Evolutionary conservation across 2,888 invertebrate genomes (phyloP).

Genomic region (Callinectes sapidus): DNA sequence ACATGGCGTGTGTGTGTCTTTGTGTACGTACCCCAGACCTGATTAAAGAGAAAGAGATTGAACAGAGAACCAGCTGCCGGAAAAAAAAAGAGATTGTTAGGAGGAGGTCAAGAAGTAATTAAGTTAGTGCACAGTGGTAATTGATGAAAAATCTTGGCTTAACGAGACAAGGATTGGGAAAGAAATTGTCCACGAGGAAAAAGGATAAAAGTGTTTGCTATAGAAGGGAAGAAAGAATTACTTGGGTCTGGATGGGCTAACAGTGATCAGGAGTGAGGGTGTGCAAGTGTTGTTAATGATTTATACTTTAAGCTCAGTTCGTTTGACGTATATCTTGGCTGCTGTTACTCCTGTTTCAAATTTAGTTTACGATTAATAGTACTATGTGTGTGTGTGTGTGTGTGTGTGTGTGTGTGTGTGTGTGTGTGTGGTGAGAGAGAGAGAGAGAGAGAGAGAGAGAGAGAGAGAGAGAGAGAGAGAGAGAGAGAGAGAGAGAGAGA

Average conservation of each 20-base stretch:
- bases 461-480: no score
- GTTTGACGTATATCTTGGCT: no score
- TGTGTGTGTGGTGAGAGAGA: slow-evolving; percentile 27
- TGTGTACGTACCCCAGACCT: not conserved
- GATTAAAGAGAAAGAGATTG: not conserved
- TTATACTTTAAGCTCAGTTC: no score
- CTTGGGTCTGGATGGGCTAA: not conserved
- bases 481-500: no score
- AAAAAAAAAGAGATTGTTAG: not conserved
- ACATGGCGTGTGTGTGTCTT: no score
- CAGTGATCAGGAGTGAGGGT: not conserved
- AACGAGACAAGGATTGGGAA: not conserved
- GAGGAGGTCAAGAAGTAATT: not conserved
- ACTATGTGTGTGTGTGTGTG: slow-evolving; percentile 38
- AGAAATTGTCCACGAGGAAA: not conserved
- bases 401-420: slow-evolving; percentile 23
- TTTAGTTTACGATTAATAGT: no score
- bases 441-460: no score
- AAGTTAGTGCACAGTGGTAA: not conserved
- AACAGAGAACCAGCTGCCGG: not conserved
- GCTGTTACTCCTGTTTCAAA: no score
- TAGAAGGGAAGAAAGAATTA: not conserved
- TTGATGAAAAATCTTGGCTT: slow-evolving; percentile 3
- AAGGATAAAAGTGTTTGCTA: not conserved
- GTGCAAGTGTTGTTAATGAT: not conserved